phyloP scores from a whole-genome alignment of 2,113 vertebrate genomes.

The Caretta caretta region DNA sequence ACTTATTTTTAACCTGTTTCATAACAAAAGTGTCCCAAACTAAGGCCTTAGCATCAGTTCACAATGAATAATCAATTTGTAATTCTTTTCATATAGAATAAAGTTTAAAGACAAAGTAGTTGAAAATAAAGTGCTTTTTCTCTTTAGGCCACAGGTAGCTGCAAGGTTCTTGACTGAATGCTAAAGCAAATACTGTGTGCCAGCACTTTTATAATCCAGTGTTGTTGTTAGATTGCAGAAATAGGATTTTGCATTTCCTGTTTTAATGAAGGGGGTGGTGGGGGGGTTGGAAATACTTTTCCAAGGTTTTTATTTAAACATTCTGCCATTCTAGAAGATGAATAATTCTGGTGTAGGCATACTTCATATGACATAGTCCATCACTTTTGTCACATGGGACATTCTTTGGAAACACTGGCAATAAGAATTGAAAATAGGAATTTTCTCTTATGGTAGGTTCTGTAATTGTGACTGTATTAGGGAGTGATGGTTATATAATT shows the following conservation, averaged over 20 bases:
- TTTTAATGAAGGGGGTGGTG: neutral
- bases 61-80: neutral
- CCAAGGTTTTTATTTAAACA: neutral
- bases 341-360: neutral
- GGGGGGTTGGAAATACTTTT: neutral
- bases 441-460: neutral
- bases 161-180: neutral
- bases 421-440: neutral
- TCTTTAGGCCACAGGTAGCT: neutral
- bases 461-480: neutral
- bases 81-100: neutral
- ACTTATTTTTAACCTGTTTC: neutral
- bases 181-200: neutral
- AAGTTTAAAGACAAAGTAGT: neutral
- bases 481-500: neutral
- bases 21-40: neutral
- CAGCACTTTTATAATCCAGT: neutral
- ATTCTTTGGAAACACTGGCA: neutral
- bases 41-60: neutral
- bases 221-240: neutral
- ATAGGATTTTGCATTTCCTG: neutral
- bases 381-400: neutral
- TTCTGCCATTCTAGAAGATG: neutral
- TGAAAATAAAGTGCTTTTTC: neutral
- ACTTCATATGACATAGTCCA: neutral